Evolutionary conservation across 2,888 invertebrate genomes (phyloP), one percentile per base, ranked within the genome.

Genomic region (Scaeva pyrastri): DNA sequence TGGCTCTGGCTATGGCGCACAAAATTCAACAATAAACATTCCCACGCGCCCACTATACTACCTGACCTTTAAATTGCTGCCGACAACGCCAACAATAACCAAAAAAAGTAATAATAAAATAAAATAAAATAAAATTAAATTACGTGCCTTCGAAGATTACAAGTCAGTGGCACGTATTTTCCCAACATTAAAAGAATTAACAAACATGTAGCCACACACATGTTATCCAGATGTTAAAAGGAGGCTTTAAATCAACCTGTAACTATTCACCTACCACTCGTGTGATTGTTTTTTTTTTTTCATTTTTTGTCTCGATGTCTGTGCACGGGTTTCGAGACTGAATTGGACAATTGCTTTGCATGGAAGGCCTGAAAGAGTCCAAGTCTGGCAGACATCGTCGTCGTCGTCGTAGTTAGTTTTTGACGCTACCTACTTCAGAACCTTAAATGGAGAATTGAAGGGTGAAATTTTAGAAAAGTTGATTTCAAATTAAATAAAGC

Each of bases 141-240:
- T 85, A 85, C 85, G 85, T 85, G 85, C 85, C 85, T 76, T 85
- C 36, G 62, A 72, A 81, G 76, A 85, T 81, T 81, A 76, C 85
- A 76, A 62, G 76, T 81, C 85, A 72, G 74, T 85, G 85, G 85
- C 85, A 85, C 85, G 85, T 85, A 81, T 85, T 85, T 85, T 85
- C 85, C 81, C 85, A 85, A 81, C 85, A 81, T 81, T 81, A 76
- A 85, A 81, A 64, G 70, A 85, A 85, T 85, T 76, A 77, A 85
- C 76, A 77, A 85, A 77, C 81, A 85, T 68, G 81, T 72, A 79
- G 66, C 50, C 78, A 26, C 31, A 78, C 84, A 84, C 84, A 81
- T 85, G 85, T 85, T 85, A 21, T 77, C 76, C 85, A 85, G 85
- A 85, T 85, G 85, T 85, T 74, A 48, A 66, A 66, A 56, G 68